These are phyloP conservation scores for Ictalurus furcatus DNA, from an alignment of 2,113 vertebrate genomes.

Conservation along the genomic window DNA sequence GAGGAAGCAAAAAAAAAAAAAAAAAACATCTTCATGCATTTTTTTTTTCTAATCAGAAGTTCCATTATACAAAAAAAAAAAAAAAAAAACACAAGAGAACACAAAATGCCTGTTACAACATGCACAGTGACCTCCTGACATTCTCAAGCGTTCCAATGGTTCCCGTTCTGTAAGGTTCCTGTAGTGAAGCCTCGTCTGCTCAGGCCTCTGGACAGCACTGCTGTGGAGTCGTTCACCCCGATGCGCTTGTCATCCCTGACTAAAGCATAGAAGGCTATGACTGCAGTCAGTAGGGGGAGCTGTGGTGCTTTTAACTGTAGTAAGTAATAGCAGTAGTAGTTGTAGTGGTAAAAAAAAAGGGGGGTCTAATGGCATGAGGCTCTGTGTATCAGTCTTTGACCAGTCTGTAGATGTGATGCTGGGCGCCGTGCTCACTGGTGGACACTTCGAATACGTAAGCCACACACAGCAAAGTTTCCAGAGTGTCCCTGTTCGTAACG, in stretches of 20 bases:
- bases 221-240: constrained; percentile 44
- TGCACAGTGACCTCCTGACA: constrained; percentile 32
- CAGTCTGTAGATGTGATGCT: constrained; percentile 94
- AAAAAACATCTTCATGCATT: constrained; percentile 68
- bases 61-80: constrained; percentile 62
- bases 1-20: constrained; percentile 48
- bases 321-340: constrained; percentile 54
- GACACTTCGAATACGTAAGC: constrained; percentile 95
- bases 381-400: constrained; percentile 86
- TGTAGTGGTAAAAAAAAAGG: constrained; percentile 48
- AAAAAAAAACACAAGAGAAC: constrained; percentile 40
- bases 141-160: constrained; percentile 31
- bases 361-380: constrained; percentile 38
- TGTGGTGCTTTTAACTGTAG: constrained; percentile 50
- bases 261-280: constrained; percentile 12
- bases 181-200: constrained; percentile 23
- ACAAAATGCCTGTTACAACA: constrained; percentile 33
- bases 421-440: constrained; percentile 89
- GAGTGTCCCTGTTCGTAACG: constrained; percentile 92
- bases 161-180: constrained; percentile 25
- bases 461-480: constrained; percentile 90
- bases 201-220: constrained; percentile 45
- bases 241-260: constrained; percentile 33
- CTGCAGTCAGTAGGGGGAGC: constrained; percentile 39
- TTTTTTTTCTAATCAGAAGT: constrained; percentile 57